A percentile compares a stretch with the other conserved stretches of the same genome.
phyloP scores from a whole-genome alignment of 2,113 vertebrate genomes.

The Takifugu flavidus region DNA sequence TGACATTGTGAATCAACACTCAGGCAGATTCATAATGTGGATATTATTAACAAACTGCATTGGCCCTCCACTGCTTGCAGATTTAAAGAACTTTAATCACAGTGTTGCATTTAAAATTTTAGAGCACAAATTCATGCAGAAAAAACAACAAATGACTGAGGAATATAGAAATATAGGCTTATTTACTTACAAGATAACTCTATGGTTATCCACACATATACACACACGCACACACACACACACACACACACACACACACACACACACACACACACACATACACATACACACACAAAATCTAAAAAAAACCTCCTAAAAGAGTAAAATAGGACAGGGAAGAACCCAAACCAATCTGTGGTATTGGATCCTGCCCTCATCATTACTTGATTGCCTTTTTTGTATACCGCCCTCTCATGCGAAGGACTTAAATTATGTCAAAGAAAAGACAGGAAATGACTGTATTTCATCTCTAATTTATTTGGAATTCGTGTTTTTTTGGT shows the following conservation, averaged over 20 bases:
- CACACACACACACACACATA: constrained; percentile 8
- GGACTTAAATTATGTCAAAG: constrained; percentile 38
- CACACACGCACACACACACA: constrained; percentile 11
- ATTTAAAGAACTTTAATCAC: too few species aligned
- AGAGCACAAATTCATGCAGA: too few species aligned
- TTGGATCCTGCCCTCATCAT: constrained; percentile 35
- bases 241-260: constrained; percentile 11
- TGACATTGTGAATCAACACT: not conserved
- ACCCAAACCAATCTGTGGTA: constrained; percentile 23
- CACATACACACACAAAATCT: not conserved
- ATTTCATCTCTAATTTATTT: constrained; percentile 25
- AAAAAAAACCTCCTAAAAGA: constrained; percentile 1
- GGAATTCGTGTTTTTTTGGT: constrained; percentile 18
- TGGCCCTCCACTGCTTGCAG: too few species aligned
- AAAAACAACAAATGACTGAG: too few species aligned
- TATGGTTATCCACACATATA: not conserved
- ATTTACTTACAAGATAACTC: not conserved
- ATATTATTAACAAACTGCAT: too few species aligned
- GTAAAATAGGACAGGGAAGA: constrained; percentile 31
- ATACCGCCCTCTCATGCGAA: constrained; percentile 14
- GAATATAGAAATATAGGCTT: too few species aligned
- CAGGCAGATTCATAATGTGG: not conserved
- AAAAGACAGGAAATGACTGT: constrained; percentile 31
- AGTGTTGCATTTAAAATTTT: too few species aligned
- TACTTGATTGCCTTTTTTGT: constrained; percentile 57